Base-by-base conservation (phyloP, 2,113 vertebrate genomes). In the Elanus axillaris region DNA sequence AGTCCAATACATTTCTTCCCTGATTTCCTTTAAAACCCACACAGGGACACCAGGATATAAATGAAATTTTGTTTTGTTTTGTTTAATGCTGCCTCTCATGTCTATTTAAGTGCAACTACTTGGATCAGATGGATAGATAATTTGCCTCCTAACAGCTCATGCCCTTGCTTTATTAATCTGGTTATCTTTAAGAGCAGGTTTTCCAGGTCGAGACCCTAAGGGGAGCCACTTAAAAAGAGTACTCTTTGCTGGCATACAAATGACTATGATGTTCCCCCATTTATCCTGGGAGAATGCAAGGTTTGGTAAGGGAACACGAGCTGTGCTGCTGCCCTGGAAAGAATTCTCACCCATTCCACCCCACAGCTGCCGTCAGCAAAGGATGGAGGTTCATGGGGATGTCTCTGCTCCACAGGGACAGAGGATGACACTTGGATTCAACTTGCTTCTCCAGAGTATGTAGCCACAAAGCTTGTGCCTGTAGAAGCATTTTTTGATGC, bases 41-140 rank as follows among this genome's bases (percentile, higher is more conserved):
- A 40, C 4, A 73, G 59, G 72, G 59, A 94, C 48, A 90, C 26
- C 21, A 74, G n/a, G 71, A 88, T 36, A 90, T 59, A 90, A 96
- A 92, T 55, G 11, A 92, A 88, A 83, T 91, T 93, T 77, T 47
- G 27, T 21, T 2, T 93, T 94, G 59, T 67, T 95, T 90, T 82
- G 21, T 80, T 72, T 93, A 60, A 86, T 56, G 36, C 72, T 86
- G 45, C 26, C 75, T 93, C 67, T 86, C 38, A 67, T 48, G 63
- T 69, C 88, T 92, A 78, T 88, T 93, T 67, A 88, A 86, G 63
- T 84, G 62, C 84, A 93, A 86, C 74, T 88, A 43, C n/a, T 88
- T 80, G 64, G 60, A 82, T 94, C 50, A 96, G 86, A 71, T 20
- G 34, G 50, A 92, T 60, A 90, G 72, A 86, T 66, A 86, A 91